Base-by-base conservation (phyloP, 2,888 invertebrate species). In the Ormyrus rosae region DNA sequence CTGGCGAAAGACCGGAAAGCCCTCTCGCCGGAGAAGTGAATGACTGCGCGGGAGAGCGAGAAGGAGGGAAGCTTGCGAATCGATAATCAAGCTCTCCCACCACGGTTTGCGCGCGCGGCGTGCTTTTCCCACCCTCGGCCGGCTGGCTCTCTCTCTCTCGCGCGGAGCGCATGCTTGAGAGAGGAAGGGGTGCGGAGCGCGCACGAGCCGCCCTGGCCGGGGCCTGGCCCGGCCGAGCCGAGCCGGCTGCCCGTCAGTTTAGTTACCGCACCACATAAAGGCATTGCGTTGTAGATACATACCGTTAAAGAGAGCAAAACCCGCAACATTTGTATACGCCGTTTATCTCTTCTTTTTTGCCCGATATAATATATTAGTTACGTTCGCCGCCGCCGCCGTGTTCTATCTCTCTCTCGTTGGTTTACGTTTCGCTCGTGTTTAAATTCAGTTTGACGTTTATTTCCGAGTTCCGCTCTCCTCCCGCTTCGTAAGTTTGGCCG, bases 211-310 rank as follows among this genome's bases (percentile, higher is more conserved):
- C 73, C 71, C 84, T 82, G 83, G 83, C 85, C 84, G 83, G 87
- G 19, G 86, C 85, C 86, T 85, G 87, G 85, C 84, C 85, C 85
- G 85, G 81, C 83, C 82, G 84, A 81, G 83, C 82, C 84, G 81
- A 73, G 83, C 79, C 83, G 81, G 83, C 80, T 68, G 81, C 81
- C 84, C 88, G 86, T 89, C 90, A 90, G 90, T 90, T 90, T 90
- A 90, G 90, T 90, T 90, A 90, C 89, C 90, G 90, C 90, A 90
- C 90, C 89, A 90, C 90, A 89, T 88, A 88, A 88, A 90, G 90
- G 88, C 90, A 90, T 90, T 90, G 90, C 90, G 90, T 90, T 90
- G 75, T 90, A 90, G 90, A 90, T 89, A 19, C 19, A 19, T 19
- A 19, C 90, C 89, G 89, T 90, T 46, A 89, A 89, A 19, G 1